phyloP scores from a whole-genome alignment of 2,888 invertebrate genomes.

The Caenorhabditis sp. region DNA sequence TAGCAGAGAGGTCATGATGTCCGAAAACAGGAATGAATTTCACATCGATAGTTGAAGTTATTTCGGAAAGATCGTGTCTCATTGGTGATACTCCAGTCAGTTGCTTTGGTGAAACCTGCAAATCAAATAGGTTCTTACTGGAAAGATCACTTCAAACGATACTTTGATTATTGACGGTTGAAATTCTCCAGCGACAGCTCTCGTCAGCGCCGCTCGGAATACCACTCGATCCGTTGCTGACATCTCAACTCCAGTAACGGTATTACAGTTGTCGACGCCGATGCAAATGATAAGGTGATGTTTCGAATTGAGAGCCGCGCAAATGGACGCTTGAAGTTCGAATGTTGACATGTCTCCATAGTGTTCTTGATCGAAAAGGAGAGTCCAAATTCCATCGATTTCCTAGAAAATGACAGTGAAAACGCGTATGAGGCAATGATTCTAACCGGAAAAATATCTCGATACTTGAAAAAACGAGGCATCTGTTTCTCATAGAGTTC shows the following conservation, averaged over 20 bases:
- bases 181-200: constrained; percentile 63
- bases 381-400: constrained; percentile 57
- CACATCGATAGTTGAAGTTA: constrained; percentile 52
- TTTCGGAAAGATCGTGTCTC: constrained; percentile 57
- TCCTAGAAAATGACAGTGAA: constrained; percentile 27
- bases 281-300: constrained; percentile 50
- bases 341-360: constrained; percentile 45
- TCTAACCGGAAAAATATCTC: constrained; percentile 39
- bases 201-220: constrained; percentile 56
- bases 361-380: constrained; percentile 47
- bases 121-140: not conserved
- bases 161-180: constrained; percentile 61
- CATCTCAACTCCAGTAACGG: constrained; percentile 61
- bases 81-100: constrained; percentile 55
- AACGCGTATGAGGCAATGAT: not conserved
- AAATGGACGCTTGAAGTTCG: constrained; percentile 59
- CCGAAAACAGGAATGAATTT: constrained; percentile 51
- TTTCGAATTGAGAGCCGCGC: constrained; percentile 61
- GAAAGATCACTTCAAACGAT: not conserved
- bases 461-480: constrained; percentile 60
- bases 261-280: constrained; percentile 52
- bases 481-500: constrained; percentile 48
- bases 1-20: not conserved
- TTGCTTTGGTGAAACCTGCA: constrained; percentile 57
- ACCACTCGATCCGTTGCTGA: constrained; percentile 47